phyloP scores from a whole-genome alignment of 2,797 vertebrate species.

The Enteromius treurensis region DNA sequence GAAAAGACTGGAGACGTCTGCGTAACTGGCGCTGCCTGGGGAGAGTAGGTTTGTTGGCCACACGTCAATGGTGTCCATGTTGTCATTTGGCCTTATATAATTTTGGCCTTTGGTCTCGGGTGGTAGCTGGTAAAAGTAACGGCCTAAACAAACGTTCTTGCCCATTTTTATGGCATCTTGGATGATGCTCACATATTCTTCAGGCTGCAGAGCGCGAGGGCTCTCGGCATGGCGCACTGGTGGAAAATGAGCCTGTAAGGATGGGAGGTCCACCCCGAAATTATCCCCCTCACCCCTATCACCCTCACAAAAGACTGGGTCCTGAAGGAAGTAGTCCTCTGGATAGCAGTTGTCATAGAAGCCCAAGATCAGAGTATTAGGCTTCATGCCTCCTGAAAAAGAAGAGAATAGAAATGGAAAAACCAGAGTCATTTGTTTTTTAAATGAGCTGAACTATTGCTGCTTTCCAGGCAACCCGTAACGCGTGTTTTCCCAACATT shows the following conservation, averaged over 20 bases:
- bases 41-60: conserved; percentile 90
- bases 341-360: conserved; percentile 88
- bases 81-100: conserved; percentile 63
- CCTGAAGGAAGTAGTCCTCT: conserved; percentile 89
- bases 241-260: conserved; percentile 87
- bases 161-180: conserved; percentile 91
- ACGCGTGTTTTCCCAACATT: no score
- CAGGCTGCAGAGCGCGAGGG: conserved; percentile 78
- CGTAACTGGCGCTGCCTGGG: conserved; percentile 74
- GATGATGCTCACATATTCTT: conserved; percentile 88
- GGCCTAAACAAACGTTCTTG: conserved; percentile 89
- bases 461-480: no score
- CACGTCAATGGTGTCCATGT: conserved; percentile 83
- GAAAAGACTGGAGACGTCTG: conserved; percentile 91
- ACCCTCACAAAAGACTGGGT: conserved; percentile 79
- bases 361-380: conserved; percentile 88
- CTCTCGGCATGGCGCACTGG: conserved; percentile 82
- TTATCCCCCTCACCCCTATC: conserved; percentile 73
- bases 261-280: conserved; percentile 83
- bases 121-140: conserved; percentile 84
- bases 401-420: not conserved
- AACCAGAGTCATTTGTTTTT: not conserved
- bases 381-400: conserved; percentile 89
- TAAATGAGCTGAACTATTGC: not conserved
- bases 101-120: conserved; percentile 70